Evolutionary conservation across 2,888 invertebrate species (phyloP), one percentile per base, ranked within the genome.

Genomic region (Falcaria lacertinaria): DNA sequence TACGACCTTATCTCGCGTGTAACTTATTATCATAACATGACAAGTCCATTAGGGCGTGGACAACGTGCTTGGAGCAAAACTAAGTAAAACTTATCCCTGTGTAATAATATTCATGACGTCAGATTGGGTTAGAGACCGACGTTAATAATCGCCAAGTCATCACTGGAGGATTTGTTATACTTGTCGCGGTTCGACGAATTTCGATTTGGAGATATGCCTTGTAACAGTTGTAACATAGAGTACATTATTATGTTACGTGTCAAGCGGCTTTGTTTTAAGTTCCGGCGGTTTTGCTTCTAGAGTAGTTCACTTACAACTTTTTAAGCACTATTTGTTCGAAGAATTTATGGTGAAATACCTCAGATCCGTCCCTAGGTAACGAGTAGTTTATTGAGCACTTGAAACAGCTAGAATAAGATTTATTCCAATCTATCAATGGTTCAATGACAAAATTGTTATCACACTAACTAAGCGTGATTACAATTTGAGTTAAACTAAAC

Each of bases 11-110:
- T 80, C 73, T 71, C 7, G 53, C 57, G 64, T 74, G 74, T 76
- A 69, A 60, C 66, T 76, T 74, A 87, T 88, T 88, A 84, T 63
- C 85, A 87, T 88, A 87, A 89, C 89, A 89, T 80, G 86, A 87
- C 85, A 89, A 82, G 74, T 89, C 88, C 88, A 89, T 89, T 88
- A 88, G 61, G 70, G 64, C 55, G 54, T 58, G 47, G 49, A 42
- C 44, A 39, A 49, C 37, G 22, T 37, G 33, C 47, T 28, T 28
- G 41, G 48, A 50, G 57, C 52, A 48, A 55, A 62, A 61, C 58
- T 45, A 46, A 48, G 68, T 63, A 65, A 72, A 76, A 69, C 63
- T 56, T 66, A 60, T 51, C 51, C 45, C 55, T 57, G 60, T 60
- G 57, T 73, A 56, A 60, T 68, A 58, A 60, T 67, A 67, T 68